Evolutionary conservation across 92 coral and sea anemone species (phyloP).

Genomic region (Palythoa heliodiscus): DNA sequence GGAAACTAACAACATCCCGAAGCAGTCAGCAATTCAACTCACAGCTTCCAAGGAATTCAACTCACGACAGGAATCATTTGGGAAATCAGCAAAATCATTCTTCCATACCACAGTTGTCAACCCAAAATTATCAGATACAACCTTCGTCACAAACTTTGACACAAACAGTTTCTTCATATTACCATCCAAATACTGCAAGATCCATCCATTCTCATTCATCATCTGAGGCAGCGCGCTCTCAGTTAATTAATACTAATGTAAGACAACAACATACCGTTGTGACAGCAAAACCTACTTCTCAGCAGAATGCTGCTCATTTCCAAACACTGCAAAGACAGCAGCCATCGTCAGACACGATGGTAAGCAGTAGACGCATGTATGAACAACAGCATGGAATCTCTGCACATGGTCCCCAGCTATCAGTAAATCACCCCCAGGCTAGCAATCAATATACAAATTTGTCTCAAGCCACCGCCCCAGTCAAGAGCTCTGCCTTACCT

Average conservation of each 20-base stretch:
- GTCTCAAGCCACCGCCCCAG: background rate
- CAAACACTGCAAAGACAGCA: background rate
- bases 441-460: background rate
- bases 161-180: background rate
- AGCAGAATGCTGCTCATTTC: background rate
- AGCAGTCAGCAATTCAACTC: constrained; percentile 2
- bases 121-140: constrained; percentile 7
- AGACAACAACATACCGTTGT: background rate
- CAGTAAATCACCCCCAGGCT: background rate
- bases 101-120: background rate
- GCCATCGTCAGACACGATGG: background rate
- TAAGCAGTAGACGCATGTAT: background rate
- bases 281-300: constrained; percentile 1
- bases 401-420: background rate
- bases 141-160: constrained; percentile 8
- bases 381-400: background rate
- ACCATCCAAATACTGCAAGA: background rate
- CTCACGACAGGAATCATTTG: background rate
- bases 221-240: background rate
- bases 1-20: constrained; percentile 28
- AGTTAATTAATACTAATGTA: background rate
- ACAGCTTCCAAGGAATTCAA: background rate
- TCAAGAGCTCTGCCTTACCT: background rate
- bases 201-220: background rate
- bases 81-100: background rate